Conservation (phyloP, 2,888 invertebrate species). For the Drosophila nigritarsus region DNA sequence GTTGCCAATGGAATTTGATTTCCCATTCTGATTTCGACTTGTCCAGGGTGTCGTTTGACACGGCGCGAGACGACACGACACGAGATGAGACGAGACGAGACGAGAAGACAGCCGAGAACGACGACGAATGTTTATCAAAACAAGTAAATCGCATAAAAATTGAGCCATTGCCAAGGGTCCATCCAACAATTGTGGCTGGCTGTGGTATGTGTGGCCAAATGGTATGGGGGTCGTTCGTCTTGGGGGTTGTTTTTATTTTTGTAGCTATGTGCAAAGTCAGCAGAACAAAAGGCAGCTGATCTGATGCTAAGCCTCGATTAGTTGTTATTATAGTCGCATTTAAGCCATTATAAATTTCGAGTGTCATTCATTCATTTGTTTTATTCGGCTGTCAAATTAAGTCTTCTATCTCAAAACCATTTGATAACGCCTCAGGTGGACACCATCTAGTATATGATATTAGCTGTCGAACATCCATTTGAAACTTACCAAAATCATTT, state of each 20-base stretch:
- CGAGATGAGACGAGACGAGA: slow-evolving; percentile 27
- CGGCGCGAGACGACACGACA: slow-evolving; percentile 22
- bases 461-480: not conserved
- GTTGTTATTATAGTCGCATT: slow-evolving; percentile 70
- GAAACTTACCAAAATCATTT: not conserved
- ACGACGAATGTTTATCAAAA: slow-evolving; percentile 70
- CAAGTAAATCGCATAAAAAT: slow-evolving; percentile 78
- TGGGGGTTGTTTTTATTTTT: slow-evolving; percentile 31
- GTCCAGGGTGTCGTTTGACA: slow-evolving; percentile 62
- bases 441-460: not conserved
- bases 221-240: slow-evolving; percentile 1
- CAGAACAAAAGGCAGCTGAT: slow-evolving; percentile 49
- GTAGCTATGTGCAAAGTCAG: slow-evolving; percentile 37
- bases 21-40: slow-evolving; percentile 50
- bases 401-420: slow-evolving; percentile 11
- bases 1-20: slow-evolving; percentile 62
- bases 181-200: slow-evolving; percentile 3
- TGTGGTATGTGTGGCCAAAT: not conserved
- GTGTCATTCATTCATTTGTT: slow-evolving; percentile 33
- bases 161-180: slow-evolving; percentile 74
- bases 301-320: slow-evolving; percentile 63
- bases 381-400: slow-evolving; percentile 27
- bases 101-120: slow-evolving; percentile 12
- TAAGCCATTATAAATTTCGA: slow-evolving; percentile 66
- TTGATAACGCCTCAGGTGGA: slow-evolving; percentile 1